Evolutionary conservation across 92 coral and sea anemone genomes (phyloP).

Genomic region (Desmophyllum pertusum): DNA sequence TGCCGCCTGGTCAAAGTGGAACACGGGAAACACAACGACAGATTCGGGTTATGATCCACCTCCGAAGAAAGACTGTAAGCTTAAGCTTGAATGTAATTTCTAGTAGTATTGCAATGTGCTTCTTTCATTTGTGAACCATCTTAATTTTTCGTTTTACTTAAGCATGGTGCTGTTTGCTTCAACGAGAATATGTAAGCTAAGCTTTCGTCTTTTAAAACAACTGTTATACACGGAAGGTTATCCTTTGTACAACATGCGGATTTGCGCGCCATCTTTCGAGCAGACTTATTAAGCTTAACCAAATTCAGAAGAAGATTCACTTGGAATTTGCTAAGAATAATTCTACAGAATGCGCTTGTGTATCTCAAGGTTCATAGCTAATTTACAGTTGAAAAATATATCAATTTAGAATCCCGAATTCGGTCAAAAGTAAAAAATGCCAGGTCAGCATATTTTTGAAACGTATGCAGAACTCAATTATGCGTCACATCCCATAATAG

Average conservation of each 20-base stretch:
- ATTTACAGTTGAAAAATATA: no score
- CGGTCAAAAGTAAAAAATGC: no score
- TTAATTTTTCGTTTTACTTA: not conserved
- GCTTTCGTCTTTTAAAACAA: not conserved
- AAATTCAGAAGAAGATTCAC: not conserved
- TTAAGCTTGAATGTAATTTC: no score
- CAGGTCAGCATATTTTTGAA: no score
- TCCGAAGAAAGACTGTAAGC: no score
- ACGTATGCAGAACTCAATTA: no score
- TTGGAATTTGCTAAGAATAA: no score
- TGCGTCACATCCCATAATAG: no score
- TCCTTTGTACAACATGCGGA: not conserved
- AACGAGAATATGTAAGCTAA: not conserved
- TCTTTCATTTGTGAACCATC: not conserved
- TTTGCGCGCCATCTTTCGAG: not conserved
- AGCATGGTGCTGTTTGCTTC: not conserved
- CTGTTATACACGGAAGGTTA: no score
- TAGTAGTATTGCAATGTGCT: not conserved
- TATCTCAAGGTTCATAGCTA: no score
- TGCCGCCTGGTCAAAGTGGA: not conserved
- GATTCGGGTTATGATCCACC: not conserved
- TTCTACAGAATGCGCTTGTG: no score
- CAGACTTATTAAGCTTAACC: not conserved
- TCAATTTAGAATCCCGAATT: no score
- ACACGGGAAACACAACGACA: not conserved